These are phyloP conservation scores for Porites cylindrica DNA, from an alignment of 92 coral and sea anemone genomes.

Conservation along the genomic window DNA sequence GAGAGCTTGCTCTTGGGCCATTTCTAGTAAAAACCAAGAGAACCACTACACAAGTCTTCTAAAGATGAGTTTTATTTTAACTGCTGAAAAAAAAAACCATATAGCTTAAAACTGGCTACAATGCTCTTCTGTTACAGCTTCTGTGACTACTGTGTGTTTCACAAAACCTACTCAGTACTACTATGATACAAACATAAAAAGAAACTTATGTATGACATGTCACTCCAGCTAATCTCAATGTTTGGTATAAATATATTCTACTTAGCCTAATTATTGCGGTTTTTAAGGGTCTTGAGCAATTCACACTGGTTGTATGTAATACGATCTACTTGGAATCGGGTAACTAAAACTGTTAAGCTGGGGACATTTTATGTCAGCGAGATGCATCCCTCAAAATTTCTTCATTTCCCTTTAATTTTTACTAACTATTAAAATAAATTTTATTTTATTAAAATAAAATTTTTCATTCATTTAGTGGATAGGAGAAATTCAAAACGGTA, in stretches of 20 bases:
- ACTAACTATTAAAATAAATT: slow-evolving; percentile 20
- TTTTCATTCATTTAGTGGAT: not conserved
- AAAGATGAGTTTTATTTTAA: not conserved
- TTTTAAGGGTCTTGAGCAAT: not conserved
- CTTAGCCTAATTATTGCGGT: slow-evolving; percentile 1
- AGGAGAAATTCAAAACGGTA: not conserved
- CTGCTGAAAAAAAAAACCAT: not conserved
- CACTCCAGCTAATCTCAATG: not conserved
- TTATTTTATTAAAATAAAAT: slow-evolving; percentile 3
- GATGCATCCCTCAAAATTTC: not conserved
- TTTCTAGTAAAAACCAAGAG: not conserved
- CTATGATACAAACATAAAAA: slow-evolving; percentile 21
- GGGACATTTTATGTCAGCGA: slow-evolving; percentile 16
- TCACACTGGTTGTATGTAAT: not conserved
- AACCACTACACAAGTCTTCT: slow-evolving; percentile 2
- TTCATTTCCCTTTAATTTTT: not conserved
- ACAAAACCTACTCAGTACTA: not conserved
- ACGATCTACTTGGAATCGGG: not conserved
- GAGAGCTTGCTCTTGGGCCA: too few relatives aligned
- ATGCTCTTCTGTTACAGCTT: not conserved
- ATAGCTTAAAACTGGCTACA: not conserved
- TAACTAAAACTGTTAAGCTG: not conserved
- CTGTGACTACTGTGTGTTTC: not conserved
- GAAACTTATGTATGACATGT: not conserved
- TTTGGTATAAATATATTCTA: slow-evolving; percentile 37